Evolutionary conservation across 1,140 invertebrate species (phyloP), one percentile per base, ranked within the genome.

Genomic region (Luehdorfia chinensis): DNA sequence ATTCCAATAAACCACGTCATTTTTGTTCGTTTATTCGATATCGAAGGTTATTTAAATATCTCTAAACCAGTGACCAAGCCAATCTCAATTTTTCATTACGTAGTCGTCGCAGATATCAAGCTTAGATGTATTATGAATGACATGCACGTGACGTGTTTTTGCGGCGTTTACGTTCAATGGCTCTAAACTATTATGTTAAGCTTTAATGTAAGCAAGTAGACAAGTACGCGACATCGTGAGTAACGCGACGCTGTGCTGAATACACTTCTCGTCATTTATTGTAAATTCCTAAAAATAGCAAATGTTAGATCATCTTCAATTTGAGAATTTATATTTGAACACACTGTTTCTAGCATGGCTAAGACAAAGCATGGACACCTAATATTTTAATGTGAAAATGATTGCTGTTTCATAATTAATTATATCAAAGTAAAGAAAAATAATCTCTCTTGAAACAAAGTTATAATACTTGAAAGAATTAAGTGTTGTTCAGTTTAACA

Each of bases 91-190:
- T 69, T 60, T 60, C 55, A 54, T 47, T 59, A 60, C 59, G 62
- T 64, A 55, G 50, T 55, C 67, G 47, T 59, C 59, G 53, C 47
- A 50, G 34, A 53, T 56, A 55, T 47, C 59, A 62, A 56, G 65
- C 63, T 70, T 61, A 66, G 66, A 59, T 41, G 37, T 27, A 41
- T 61, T 57, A 70, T 80, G 74, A 80, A 80, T 80, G 76, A 77
- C 72, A 75, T 71, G 65, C 71, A 69, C 71, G 61, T 77, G 72
- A 70, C 59, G 51, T 68, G 57, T 76, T 77, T 66, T 69, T 69
- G 59, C 53, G 50, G 47, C 28, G 37, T 15, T 69, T 60, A 60
- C 47, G 55, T 63, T 27, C 33, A 44, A 41, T 44, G 41, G 39
- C 43, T 56, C 43, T 13, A 31, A 11, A 50, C 41, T 43, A 50